Conservation (phyloP, 2,113 vertebrate species). For the Sminthopsis crassicaudata region DNA sequence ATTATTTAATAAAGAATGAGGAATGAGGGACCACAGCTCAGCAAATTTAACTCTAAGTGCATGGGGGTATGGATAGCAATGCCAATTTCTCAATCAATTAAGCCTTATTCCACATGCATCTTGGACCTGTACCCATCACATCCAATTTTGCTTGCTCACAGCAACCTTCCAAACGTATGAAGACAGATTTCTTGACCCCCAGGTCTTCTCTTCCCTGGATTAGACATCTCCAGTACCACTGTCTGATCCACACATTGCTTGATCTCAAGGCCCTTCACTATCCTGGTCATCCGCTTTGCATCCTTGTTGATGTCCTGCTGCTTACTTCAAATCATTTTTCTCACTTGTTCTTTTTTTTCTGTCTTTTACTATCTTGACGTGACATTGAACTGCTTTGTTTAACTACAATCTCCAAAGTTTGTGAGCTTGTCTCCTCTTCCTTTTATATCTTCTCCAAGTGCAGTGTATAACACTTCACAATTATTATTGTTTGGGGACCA, state of each 20-base stretch:
- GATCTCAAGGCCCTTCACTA: background rate
- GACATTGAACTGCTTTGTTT: background rate
- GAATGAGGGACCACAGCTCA: background rate
- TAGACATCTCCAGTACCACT: background rate
- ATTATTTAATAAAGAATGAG: background rate
- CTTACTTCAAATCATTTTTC: background rate
- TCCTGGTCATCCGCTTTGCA: background rate
- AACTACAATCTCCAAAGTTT: background rate
- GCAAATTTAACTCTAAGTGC: background rate
- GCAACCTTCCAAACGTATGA: background rate
- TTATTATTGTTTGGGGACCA: background rate
- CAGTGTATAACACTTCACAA: background rate
- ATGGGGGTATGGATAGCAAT: background rate
- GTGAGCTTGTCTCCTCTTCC: background rate
- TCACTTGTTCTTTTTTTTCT: background rate
- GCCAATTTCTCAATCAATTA: background rate
- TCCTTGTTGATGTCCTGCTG: background rate
- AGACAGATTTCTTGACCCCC: background rate
- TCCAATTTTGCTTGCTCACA: background rate
- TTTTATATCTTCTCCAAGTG: background rate
- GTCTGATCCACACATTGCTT: background rate
- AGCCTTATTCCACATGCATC: background rate
- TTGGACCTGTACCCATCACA: background rate
- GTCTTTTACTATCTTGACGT: background rate
- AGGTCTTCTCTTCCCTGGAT: background rate